Base-by-base conservation (phyloP, 2,888 invertebrate species). In the Ellobium chinense region DNA sequence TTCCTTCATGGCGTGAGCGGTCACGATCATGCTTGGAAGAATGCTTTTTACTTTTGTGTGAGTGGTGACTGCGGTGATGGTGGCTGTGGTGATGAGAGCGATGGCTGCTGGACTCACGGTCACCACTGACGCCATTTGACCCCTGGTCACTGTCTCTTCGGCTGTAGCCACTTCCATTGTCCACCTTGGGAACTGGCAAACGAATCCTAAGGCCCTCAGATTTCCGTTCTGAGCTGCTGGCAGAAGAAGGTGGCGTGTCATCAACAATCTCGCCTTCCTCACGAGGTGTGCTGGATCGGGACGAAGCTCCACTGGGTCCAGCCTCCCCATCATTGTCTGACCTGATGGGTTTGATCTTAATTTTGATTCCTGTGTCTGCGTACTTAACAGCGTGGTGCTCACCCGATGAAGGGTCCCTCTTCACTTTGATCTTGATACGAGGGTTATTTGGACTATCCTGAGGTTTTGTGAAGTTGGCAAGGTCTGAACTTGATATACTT, bases 371-470 rank as follows among this genome's bases (percentile, higher is more conserved):
- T 27, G 73, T 31, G 7, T 79, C 79, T 14, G 79, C 39, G 39
- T 74, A 72, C 27, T 79, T 79, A 18, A 79, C 79, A 34, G 69
- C 34, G 62, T 79, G 79, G 7, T 68, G 70, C 27, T 79, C 73
- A 7, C 66, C 73, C 1, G 69, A 62, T 0, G 79, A 60, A 3
- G 66, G 73, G 14, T 79, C 79, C 12, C 63, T 54, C 29, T 79
- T 79, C 7, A 80, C 76, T 56, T 76, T 76, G 24, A 80, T 75
- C 39, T 70, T 80, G 24, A 76, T 54, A 24, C 76, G 75, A 21
- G 70, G 80, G n/a, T 74, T 76, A 63, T 21, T 80, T n/a, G 76
- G 80, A 31, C 75, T 80, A 39, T 80, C 80, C 31, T 65, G 62
- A n/a, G 70, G 76, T 24, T 36, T 56, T 37, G 29, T 76, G 36